Evolutionary conservation across 2,113 vertebrate genomes (phyloP), one percentile per base, ranked within the genome.

Genomic region (Eulemur rufifrons): DNA sequence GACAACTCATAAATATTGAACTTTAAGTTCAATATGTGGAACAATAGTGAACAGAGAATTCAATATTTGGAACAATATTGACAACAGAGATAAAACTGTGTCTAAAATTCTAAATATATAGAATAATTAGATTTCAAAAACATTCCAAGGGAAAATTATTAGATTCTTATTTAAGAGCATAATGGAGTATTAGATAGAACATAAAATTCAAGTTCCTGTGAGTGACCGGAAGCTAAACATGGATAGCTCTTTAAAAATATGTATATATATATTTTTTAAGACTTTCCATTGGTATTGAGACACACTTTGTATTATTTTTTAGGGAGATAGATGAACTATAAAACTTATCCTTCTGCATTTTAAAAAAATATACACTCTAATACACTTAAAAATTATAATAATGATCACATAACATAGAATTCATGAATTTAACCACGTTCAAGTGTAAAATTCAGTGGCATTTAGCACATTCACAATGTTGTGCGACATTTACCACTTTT

Each of bases 1-100:
- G 93, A 91, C 29, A 94, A 74, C 37, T 96, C 47, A 95, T 92
- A 91, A 54, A 93, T 91, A 89, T 18, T 83, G 50, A 96, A 91
- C n/a, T 39, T 63, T 59, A 52, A 89, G 14, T 63, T 63, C 61
- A 63, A 29, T 63, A 63, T 34, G 78, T 84, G 27, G 78, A 69
- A 69, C 34, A 77, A 77, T 29, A 69, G 59, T 89, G 50, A 89
- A 50, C 9, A 92, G 32, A 54, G 5, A 63, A 63, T 63, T 54
- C 61, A 78, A 64, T 93, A 93, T 89, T 54, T 85, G 12, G 45
- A 68, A 63, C 45, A 89, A 85, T 85, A 64, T 32, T 73, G 37
- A 90, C 8, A 90, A 63, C 2, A 82, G 59, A 92, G 18, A 63
- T 50, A 37, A 39, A 61, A 86, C 34, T 85, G 12, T 93, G 8